phyloP scores from a whole-genome alignment of 92 coral and sea anemone genomes.

The Palythoa heliodiscus region DNA sequence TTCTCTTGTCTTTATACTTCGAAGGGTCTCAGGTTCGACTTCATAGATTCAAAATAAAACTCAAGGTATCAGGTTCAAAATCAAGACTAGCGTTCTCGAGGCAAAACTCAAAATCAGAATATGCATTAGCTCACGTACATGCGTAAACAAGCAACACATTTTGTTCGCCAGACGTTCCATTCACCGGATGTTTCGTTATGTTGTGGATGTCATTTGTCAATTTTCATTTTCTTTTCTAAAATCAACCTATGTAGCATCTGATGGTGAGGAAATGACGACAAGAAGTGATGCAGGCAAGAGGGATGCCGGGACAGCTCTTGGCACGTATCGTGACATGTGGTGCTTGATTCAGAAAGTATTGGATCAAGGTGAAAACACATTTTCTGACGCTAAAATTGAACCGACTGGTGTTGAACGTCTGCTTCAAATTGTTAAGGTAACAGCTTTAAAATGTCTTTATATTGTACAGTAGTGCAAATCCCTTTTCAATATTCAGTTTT shows the following conservation, averaged over 20 bases:
- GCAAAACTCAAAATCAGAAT: no score
- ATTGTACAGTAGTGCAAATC: not conserved
- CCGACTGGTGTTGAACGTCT: not conserved
- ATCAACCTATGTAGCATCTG: not conserved
- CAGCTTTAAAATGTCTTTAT: not conserved
- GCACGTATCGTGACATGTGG: conserved; percentile 30
- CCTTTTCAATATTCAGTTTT: no score
- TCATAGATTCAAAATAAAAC: no score
- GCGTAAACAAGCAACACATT: no score
- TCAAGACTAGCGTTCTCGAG: no score
- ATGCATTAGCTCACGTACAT: no score
- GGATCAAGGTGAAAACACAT: not conserved
- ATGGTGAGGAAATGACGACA: conserved; percentile 4
- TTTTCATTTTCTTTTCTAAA: not conserved
- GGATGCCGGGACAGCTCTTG: not conserved
- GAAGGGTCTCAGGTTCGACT: no score
- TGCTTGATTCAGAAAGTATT: not conserved
- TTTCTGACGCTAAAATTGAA: not conserved
- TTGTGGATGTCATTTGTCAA: no score
- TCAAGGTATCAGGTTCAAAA: no score
- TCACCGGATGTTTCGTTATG: no score
- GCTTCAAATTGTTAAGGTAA: conserved; percentile 28
- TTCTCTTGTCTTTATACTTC: no score
- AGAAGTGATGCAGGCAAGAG: not conserved
- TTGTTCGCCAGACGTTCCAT: no score